Evolutionary conservation across 2,113 vertebrate species (phyloP).

Genomic region (Xenopus laevis): DNA sequence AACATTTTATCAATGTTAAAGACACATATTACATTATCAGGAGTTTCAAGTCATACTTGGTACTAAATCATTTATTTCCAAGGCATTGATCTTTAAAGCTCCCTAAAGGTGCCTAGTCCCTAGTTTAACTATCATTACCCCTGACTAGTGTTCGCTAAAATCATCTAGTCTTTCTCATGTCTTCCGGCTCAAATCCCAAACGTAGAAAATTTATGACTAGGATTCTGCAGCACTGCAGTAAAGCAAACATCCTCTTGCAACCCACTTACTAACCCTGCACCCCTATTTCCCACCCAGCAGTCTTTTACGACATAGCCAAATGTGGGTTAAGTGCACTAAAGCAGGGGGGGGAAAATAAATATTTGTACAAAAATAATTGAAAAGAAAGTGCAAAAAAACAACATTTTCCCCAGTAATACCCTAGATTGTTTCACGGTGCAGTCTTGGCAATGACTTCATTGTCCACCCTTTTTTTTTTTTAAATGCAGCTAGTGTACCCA

Average conservation of each 20-base stretch:
- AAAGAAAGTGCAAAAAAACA: slow-evolving; percentile 19
- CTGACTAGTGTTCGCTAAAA: not conserved
- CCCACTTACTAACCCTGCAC: slow-evolving; percentile 1
- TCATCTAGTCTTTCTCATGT: not conserved
- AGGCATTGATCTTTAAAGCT: not conserved
- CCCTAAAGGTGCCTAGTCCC: not conserved
- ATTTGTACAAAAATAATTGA: slow-evolving; percentile 18
- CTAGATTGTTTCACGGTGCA: not conserved
- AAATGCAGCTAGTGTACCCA: not conserved
- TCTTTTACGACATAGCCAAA: not conserved
- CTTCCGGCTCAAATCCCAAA: not conserved
- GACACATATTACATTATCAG: not conserved
- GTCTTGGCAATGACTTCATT: not conserved
- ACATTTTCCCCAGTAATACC: not conserved
- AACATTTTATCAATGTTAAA: not conserved
- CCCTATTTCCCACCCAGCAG: not conserved
- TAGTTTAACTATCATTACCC: not conserved
- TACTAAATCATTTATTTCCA: not conserved
- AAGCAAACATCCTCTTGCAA: not conserved
- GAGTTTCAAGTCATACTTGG: slow-evolving; percentile 5
- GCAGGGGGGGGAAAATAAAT: slow-evolving; percentile 18
- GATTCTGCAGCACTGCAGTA: too few relatives aligned
- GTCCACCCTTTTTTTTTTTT: not conserved
- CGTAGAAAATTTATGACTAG: too few relatives aligned
- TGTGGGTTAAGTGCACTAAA: slow-evolving; percentile 20